These are phyloP conservation scores for Clarias fuscus DNA, from an alignment of 2,797 vertebrate species.

Conservation along the genomic window DNA sequence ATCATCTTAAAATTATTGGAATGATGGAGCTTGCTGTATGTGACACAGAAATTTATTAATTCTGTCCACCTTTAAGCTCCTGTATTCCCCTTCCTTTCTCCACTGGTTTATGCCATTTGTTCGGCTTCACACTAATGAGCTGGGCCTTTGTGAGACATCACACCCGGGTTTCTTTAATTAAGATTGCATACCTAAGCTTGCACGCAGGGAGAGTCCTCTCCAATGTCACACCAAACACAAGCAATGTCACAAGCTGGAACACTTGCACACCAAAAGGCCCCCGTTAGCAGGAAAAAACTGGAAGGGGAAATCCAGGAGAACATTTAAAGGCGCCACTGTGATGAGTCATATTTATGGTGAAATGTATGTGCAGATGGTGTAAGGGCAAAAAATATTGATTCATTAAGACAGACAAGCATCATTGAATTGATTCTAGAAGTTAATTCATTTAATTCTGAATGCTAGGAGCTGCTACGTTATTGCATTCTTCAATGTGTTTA, in stretches of 20 bases:
- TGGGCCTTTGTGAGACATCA: conserved; percentile 25
- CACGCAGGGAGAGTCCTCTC: background rate
- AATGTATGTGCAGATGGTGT: background rate
- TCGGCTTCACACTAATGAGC: conserved; percentile 35
- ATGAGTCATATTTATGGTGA: conserved; percentile 5
- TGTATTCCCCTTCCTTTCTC: conserved; percentile 6
- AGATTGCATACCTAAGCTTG: conserved; percentile 2
- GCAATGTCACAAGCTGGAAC: too few relatives aligned
- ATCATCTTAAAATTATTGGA: background rate
- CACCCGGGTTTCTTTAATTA: conserved; percentile 27
- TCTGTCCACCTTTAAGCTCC: conserved; percentile 11
- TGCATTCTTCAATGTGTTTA: background rate
- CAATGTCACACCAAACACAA: background rate
- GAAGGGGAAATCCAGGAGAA: background rate
- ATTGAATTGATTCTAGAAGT: background rate
- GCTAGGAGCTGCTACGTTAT: too few relatives aligned
- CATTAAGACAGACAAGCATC: conserved; percentile 29
- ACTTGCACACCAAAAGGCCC: background rate
- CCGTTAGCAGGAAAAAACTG: background rate
- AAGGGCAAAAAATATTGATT: background rate
- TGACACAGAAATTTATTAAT: conserved; percentile 36
- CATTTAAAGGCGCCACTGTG: conserved; percentile 12
- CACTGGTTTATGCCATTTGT: conserved; percentile 38
- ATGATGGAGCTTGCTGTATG: background rate
- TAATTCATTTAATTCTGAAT: background rate